Conservation (phyloP, 2,888 invertebrate genomes). For the Prosopocoilus inquinatus region DNA sequence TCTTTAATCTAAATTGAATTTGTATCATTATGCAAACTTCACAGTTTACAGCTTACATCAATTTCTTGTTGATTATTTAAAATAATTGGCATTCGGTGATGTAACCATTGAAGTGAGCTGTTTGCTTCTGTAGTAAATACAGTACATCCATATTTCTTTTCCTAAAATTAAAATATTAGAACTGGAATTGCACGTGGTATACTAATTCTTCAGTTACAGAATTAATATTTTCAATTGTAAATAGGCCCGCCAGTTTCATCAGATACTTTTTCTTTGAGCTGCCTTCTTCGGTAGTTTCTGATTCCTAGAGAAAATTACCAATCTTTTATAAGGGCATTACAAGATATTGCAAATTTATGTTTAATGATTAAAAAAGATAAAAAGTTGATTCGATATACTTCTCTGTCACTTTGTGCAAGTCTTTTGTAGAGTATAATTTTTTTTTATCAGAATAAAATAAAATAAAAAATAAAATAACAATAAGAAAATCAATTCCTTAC, state of each 20-base stretch:
- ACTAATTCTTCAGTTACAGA: constrained; percentile 3
- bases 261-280: constrained; percentile 65
- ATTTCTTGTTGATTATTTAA: constrained; percentile 66
- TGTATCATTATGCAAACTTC: too few relatives aligned
- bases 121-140: constrained; percentile 77
- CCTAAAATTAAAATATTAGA: constrained; percentile 14
- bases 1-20: neutral
- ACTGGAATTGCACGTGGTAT: neutral
- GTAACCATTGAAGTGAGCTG: constrained; percentile 66
- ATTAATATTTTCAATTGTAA: constrained; percentile 47
- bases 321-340: neutral
- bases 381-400: too few relatives aligned
- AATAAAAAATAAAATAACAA: too few relatives aligned
- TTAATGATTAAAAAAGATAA: too few relatives aligned
- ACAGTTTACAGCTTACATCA: constrained; percentile 49
- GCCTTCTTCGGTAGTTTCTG: constrained; percentile 50
- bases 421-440: too few relatives aligned
- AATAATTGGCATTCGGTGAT: constrained; percentile 80
- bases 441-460: too few relatives aligned
- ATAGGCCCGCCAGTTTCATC: constrained; percentile 75
- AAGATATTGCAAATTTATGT: too few relatives aligned
- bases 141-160: constrained; percentile 54
- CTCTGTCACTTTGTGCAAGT: too few relatives aligned
- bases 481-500: too few relatives aligned
- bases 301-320: constrained; percentile 9